Conservation (phyloP, 2,888 invertebrate genomes). For the Pristionchus entomophagus region DNA sequence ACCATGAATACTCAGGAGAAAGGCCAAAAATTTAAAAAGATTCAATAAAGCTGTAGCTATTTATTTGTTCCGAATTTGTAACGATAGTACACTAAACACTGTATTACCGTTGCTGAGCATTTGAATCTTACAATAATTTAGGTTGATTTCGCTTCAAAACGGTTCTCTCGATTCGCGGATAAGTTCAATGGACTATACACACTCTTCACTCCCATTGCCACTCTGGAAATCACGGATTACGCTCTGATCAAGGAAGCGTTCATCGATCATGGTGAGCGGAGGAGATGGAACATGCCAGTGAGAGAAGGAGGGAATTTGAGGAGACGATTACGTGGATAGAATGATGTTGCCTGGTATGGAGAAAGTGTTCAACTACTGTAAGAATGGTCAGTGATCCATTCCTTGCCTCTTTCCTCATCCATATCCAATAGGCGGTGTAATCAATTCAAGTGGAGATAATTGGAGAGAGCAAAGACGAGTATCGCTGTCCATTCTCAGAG, state of each 20-base stretch:
- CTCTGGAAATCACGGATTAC: neutral
- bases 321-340: conserved; percentile 25
- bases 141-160: neutral
- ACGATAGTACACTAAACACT: too few species aligned
- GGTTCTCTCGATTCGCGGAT: neutral
- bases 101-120: too few species aligned
- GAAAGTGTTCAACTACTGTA: neutral
- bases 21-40: too few species aligned
- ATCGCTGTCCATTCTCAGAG: neutral
- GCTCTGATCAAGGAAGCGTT: conserved; percentile 12
- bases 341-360: neutral
- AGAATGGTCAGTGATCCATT: neutral
- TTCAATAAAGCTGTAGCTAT: too few species aligned
- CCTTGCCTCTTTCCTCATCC: neutral
- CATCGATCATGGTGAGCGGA: neutral
- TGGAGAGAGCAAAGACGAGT: neutral
- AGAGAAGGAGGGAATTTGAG: neutral
- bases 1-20: too few species aligned
- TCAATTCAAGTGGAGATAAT: conserved; percentile 24
- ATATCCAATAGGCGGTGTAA: neutral
- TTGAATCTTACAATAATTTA: too few species aligned
- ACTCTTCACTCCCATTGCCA: neutral
- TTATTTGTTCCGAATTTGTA: too few species aligned
- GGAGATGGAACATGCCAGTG: too few species aligned
- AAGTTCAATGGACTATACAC: conserved; percentile 28